Percentiles rank a stretch among this genome's conserved stretches.
Conservation (phyloP, 2,797 vertebrate genomes). For the Mallotus villosus region DNA sequence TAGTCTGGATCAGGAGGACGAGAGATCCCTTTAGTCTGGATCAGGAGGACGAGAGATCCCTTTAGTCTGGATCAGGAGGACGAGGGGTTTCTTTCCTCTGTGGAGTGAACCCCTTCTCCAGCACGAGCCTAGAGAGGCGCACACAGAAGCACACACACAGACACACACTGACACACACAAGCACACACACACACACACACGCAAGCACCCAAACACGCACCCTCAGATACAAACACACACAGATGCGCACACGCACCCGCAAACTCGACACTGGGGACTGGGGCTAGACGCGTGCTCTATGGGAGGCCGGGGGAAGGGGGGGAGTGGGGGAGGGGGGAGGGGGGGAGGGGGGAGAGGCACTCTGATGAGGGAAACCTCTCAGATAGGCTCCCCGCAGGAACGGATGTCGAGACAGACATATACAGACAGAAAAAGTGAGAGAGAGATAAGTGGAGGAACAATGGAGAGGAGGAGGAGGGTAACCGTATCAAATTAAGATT, state of each 20-base stretch:
- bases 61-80: no score
- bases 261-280: not conserved
- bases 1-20: no score
- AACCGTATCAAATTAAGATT: slow-evolving; percentile 32
- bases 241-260: not conserved
- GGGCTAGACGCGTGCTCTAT: not conserved
- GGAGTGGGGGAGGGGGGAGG: no score
- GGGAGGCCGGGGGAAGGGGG: not conserved
- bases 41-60: no score
- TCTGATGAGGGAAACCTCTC: not conserved
- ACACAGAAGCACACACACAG: slow-evolving; percentile 4
- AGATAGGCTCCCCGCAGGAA: no score
- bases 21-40: no score
- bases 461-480: not conserved
- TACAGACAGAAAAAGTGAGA: not conserved
- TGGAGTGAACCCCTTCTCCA: slow-evolving; percentile 31
- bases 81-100: slow-evolving; percentile 18
- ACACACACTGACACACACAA: slow-evolving; percentile 8
- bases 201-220: slow-evolving; percentile 4
- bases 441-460: not conserved
- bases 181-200: slow-evolving; percentile 19
- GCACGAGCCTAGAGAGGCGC: slow-evolving; percentile 25
- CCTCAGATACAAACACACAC: slow-evolving; percentile 5
- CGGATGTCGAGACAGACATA: not conserved
- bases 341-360: not conserved